phyloP scores from a whole-genome alignment of 2,888 invertebrate species.

The Hypselothyrea guttata region DNA sequence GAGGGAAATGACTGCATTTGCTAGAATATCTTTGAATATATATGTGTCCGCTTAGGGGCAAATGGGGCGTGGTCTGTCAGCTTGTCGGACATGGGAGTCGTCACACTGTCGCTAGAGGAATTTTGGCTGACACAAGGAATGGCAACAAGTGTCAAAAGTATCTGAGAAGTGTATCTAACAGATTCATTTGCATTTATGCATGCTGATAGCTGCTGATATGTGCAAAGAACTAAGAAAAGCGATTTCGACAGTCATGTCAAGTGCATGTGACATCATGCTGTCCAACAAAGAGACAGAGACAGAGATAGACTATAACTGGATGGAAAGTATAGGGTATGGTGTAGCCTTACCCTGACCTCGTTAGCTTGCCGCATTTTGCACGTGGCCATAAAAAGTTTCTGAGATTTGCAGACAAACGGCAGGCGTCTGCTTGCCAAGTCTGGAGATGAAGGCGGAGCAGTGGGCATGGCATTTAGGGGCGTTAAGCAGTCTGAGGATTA shows the following conservation, averaged over 20 bases:
- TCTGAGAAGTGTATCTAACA: conserved; percentile 25
- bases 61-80: conserved; percentile 47
- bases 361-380: conserved; percentile 59
- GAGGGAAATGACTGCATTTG: not conserved
- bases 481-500: conserved; percentile 40
- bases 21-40: conserved; percentile 40
- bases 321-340: conserved; percentile 13
- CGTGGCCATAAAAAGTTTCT: conserved; percentile 58
- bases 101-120: conserved; percentile 17
- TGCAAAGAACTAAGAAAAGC: conserved; percentile 16
- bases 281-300: conserved; percentile 4
- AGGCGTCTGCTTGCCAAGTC: conserved; percentile 37
- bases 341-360: conserved; percentile 66
- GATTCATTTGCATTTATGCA: conserved; percentile 38
- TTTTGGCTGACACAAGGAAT: conserved; percentile 16
- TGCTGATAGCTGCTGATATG: conserved; percentile 24
- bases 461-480: conserved; percentile 8
- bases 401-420: conserved; percentile 15
- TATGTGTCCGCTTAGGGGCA: conserved; percentile 23
- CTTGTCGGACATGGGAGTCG: conserved; percentile 17
- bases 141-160: conserved; percentile 63
- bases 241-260: conserved; percentile 27
- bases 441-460: conserved; percentile 11
- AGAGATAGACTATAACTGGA: no score
- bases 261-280: conserved; percentile 21